Evolutionary conservation across 2,797 vertebrate genomes (phyloP), one percentile per base, ranked within the genome.

Genomic region (Malurus splendens): DNA sequence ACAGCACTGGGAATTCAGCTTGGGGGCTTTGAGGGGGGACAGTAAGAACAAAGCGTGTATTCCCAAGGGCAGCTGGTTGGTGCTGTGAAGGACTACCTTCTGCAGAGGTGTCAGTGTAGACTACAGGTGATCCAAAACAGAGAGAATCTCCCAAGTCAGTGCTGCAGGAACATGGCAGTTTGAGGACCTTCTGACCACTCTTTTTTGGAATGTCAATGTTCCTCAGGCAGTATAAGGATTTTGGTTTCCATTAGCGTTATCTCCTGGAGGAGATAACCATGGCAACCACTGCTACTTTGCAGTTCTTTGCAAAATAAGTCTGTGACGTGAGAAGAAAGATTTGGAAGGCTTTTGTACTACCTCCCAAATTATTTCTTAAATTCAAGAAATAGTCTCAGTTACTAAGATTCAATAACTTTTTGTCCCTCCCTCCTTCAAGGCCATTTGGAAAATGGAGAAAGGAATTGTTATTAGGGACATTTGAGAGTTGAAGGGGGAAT

Each of bases 231-330:
- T 44, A 7, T 32, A 32, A 84, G 64, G 38, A 64, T 9, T 91
- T 86, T 87, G 42, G 41, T 86, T 92, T 90, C 82, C 76, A 59
- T 90, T 86, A 83, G 17, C 50, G 52, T 60, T 94, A 52, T 56
- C 82, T 86, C 19, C 38, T 72, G 76, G 51, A 86, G 50, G 48
- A 90, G 66, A 94, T 90, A 93, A 93, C 93, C 92, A 95, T 94
- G 87, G 91, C 77, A 95, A 95, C 93, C 14, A 59, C 38, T 72
- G 52, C 52, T 93, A 74, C 64, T 86, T 83, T 83, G 67, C 86
- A 78, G 66, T 81, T 93, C 90, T 73, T 81, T 48, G 47, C 74
- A 90, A 44, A 89, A 45, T 44, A 67, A 78, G 47, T 57, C 45
- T 71, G 62, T 92, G 74, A 57, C 51, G 47, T 13, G 25, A 88